These are phyloP conservation scores for Odontothrips loti DNA, from an alignment of 2,888 invertebrate species.

Conservation along the genomic window DNA sequence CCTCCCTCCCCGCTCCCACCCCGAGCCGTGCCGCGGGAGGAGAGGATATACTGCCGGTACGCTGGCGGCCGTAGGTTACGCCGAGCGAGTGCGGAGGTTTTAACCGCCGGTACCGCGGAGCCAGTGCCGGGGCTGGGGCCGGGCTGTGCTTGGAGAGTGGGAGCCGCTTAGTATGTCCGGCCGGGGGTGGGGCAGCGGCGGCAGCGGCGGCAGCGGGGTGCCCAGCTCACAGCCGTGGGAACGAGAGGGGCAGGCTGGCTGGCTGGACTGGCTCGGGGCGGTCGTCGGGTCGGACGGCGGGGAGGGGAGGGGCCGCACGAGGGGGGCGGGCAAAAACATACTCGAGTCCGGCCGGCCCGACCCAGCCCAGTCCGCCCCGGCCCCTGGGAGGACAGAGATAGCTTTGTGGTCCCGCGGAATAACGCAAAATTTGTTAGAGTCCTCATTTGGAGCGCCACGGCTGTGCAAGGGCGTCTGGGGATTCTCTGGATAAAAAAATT, in stretches of 20 bases:
- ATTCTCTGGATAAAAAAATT: background rate
- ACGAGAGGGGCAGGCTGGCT: background rate
- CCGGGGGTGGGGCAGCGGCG: too few species aligned
- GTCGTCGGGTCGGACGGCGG: background rate
- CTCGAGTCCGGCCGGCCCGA: background rate
- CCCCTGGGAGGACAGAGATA: background rate
- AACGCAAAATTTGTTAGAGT: slow-evolving; percentile 17
- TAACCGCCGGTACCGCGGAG: too few species aligned
- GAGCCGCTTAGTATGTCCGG: too few species aligned
- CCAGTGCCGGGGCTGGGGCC: background rate
- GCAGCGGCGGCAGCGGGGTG: too few species aligned
- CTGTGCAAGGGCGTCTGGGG: background rate
- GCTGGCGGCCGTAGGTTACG: too few species aligned
- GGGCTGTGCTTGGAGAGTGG: background rate
- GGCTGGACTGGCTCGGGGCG: background rate
- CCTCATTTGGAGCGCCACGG: background rate
- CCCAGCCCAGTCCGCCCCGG: background rate
- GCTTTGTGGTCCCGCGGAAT: slow-evolving; percentile 2
- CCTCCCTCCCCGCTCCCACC: too few species aligned
- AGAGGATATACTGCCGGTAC: too few species aligned
- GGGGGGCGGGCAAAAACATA: background rate
- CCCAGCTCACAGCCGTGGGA: too few species aligned
- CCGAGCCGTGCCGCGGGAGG: too few species aligned
- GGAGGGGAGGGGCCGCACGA: background rate
- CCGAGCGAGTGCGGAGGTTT: too few species aligned